phyloP scores from a whole-genome alignment of 1,140 invertebrate genomes.

The Procambarus virginalis region DNA sequence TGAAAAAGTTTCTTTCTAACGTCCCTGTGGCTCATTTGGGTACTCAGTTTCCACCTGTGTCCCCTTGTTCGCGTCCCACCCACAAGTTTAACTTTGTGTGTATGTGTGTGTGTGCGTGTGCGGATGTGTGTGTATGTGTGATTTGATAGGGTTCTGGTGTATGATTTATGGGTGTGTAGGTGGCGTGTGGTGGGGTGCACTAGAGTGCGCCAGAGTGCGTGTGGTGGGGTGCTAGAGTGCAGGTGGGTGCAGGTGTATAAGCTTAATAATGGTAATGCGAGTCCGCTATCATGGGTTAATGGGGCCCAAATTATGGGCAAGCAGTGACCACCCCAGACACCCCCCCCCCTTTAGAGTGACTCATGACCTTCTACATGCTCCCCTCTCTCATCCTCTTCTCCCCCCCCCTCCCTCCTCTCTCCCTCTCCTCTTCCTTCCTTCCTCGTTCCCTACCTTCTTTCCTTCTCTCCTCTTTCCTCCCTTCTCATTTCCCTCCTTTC shows the following conservation, averaged over 20 bases:
- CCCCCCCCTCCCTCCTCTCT: neutral
- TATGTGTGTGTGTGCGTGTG: constrained; percentile 16
- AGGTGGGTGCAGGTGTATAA: too few species aligned
- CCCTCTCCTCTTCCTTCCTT: neutral
- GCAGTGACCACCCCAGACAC: neutral
- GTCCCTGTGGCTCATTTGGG: too few species aligned
- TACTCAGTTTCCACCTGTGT: too few species aligned
- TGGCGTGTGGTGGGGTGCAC: neutral
- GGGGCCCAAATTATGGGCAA: neutral
- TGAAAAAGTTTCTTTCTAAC: too few species aligned
- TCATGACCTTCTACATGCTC: neutral
- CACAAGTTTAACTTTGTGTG: too few species aligned
- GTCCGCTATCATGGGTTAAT: neutral
- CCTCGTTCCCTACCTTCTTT: neutral
- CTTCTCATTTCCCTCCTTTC: neutral
- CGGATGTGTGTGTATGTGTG: neutral
- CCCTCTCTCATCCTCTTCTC: neutral
- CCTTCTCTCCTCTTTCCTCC: neutral
- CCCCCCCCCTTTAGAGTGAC: neutral
- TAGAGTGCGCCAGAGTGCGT: neutral
- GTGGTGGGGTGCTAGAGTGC: neutral
- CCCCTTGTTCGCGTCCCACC: too few species aligned
- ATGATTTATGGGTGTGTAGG: neutral
- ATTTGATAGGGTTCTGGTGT: too few species aligned
- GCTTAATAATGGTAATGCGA: neutral